Base-by-base conservation (phyloP, 2,888 invertebrate species). In the Rhagonycha fulva region DNA sequence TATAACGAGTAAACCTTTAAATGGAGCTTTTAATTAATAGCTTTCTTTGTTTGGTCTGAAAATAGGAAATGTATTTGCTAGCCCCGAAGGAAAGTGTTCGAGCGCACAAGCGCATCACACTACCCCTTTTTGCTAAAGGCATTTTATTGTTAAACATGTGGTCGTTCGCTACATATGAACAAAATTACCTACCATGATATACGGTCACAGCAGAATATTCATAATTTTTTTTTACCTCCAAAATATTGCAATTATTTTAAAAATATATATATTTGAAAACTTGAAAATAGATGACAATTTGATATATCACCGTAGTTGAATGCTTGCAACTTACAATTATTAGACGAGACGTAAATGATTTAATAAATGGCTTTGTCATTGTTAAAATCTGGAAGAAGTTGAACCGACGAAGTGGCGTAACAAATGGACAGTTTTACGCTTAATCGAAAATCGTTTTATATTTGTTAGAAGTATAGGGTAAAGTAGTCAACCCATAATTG, bases 11-110 rank as follows among this genome's bases (percentile, higher is more conserved):
- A 86, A 87, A 87, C 86, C 85, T 83, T 83, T 86, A 87, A 86
- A 86, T 85, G 86, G 86, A 85, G 85, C 86, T 85, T 86, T 87
- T 87, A 87, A 87, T 87, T 87, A 87, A 87, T 87, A 86, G 86
- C 85, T 86, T 86, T 87, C 86, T 85, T 84, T 87, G 87, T 87
- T 87, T 87, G 85, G 84, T 85, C 84, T 87, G 85, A 87, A 87
- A 87, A 87, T 87, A 87, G 83, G 82, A 82, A 83, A 66, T 66
- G 63, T 81, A 83, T 84, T 84, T 85, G 82, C 84, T 82, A 81
- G 81, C 84, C 85, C 84, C 79, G 82, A 80, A 83, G 86, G 85
- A 81, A 84, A 82, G 86, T 86, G 85, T 86, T 83, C 84, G 84
- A 83, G 82, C 86, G 84, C 82, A 84, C 82, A 83, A 83, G 82